Percentiles rank a stretch among this genome's conserved stretches.
phyloP scores from a whole-genome alignment of 2,113 vertebrate species.

The Anoplopoma fimbria region DNA sequence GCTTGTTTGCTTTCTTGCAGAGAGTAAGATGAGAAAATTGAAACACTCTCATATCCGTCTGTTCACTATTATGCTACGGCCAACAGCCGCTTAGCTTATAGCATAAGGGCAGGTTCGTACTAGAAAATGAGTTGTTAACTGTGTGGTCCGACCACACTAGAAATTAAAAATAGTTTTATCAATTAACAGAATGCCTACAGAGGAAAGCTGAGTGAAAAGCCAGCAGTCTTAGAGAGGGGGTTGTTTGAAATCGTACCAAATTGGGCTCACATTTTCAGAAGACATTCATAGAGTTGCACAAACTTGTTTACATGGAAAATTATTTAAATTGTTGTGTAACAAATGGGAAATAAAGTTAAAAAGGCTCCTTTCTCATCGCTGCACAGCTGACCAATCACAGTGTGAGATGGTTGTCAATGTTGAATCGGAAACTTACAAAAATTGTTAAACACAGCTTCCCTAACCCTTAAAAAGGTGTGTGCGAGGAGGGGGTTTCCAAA shows the following conservation, averaged over 20 bases:
- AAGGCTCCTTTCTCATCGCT: not conserved
- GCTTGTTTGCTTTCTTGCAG: not conserved
- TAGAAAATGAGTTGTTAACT: not conserved
- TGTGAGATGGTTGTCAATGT: not conserved
- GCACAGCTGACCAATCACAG: slow-evolving; percentile 1
- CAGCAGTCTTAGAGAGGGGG: not conserved
- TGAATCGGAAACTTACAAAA: not conserved
- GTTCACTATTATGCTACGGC: not conserved
- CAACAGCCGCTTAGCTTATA: not conserved
- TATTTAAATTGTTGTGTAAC: not conserved
- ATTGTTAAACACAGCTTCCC: not conserved
- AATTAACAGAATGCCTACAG: not conserved
- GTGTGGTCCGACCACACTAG: not conserved
- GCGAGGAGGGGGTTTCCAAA: not conserved
- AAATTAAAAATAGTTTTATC: not conserved
- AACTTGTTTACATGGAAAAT: too few species aligned
- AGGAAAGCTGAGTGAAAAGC: not conserved
- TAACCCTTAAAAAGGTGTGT: not conserved
- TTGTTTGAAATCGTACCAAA: not conserved
- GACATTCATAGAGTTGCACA: not conserved
- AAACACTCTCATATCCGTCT: not conserved
- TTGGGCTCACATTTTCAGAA: too few species aligned
- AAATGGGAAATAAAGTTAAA: not conserved
- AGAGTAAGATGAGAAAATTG: not conserved
- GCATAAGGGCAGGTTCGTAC: not conserved